phyloP scores from a whole-genome alignment of 2,888 invertebrate species.

The Tetanocera ferruginea region DNA sequence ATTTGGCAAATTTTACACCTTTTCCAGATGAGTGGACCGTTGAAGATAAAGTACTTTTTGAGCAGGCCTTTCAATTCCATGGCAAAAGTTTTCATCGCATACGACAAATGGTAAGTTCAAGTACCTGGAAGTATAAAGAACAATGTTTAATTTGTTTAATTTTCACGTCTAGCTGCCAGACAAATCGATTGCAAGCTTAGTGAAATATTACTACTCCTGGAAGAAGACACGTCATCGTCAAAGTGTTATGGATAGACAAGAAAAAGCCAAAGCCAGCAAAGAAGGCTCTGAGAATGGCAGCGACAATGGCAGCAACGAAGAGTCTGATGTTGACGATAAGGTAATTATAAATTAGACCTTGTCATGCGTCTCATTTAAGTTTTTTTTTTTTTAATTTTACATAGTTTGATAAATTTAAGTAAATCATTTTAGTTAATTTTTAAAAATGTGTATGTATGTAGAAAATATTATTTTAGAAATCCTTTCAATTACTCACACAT shows the following conservation, averaged over 20 bases:
- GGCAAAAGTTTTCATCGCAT: slow-evolving; percentile 98
- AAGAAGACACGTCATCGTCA: slow-evolving; percentile 94
- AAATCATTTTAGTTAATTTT: slow-evolving; percentile 28
- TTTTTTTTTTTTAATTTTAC: slow-evolving; percentile 11
- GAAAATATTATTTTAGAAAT: slow-evolving; percentile 38
- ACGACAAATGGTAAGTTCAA: slow-evolving; percentile 88
- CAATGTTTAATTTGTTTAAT: not conserved
- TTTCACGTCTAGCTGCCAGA: slow-evolving; percentile 83
- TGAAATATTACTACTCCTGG: slow-evolving; percentile 99
- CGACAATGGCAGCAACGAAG: slow-evolving; percentile 86
- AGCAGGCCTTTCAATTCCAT: slow-evolving; percentile 98
- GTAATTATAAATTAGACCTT: slow-evolving; percentile 71
- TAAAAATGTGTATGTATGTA: slow-evolving; percentile 35
- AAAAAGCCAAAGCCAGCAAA: slow-evolving; percentile 71
- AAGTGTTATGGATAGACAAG: slow-evolving; percentile 93
- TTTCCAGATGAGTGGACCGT: slow-evolving; percentile 99
- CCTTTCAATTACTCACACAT: slow-evolving; percentile 31
- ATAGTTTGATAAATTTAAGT: slow-evolving; percentile 34
- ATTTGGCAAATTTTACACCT: slow-evolving; percentile 96
- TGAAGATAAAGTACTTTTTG: slow-evolving; percentile 97
- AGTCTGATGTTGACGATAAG: slow-evolving; percentile 92
- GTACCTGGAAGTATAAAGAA: not conserved
- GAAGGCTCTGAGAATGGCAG: slow-evolving; percentile 84
- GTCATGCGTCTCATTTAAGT: slow-evolving; percentile 37
- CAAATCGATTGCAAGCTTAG: slow-evolving; percentile 94